A percentile compares a stretch with the other conserved stretches of the same genome.
Conservation (phyloP, 2,797 vertebrate genomes). For the Urosaurus nigricauda region DNA sequence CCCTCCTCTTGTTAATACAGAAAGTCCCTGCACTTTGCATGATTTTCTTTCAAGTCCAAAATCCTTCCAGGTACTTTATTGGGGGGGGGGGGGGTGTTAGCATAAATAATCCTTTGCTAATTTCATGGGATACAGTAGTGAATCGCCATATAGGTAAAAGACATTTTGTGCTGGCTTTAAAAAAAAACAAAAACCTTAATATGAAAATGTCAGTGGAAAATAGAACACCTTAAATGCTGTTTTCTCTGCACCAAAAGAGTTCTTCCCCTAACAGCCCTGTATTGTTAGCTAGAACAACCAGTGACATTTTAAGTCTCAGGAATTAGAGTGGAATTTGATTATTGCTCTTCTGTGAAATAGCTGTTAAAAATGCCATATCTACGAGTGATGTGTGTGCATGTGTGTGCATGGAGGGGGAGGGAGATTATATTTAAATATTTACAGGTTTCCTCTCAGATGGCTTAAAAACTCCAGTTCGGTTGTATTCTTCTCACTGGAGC, state of each 20-base stretch:
- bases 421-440: neutral
- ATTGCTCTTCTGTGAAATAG: neutral
- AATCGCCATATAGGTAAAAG: slow-evolving; percentile 61
- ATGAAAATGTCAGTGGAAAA: slow-evolving; percentile 70
- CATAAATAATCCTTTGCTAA: slow-evolving; percentile 51
- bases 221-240: slow-evolving; percentile 35
- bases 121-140: slow-evolving; percentile 71
- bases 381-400: neutral
- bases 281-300: slow-evolving; percentile 26
- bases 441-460: neutral
- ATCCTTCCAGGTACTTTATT: slow-evolving; percentile 60
- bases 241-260: slow-evolving; percentile 41
- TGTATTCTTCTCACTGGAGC: neutral
- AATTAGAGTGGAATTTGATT: neutral
- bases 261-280: neutral
- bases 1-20: slow-evolving; percentile 66
- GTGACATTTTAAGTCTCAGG: neutral
- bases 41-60: slow-evolving; percentile 55
- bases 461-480: neutral
- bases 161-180: neutral
- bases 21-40: slow-evolving; percentile 58
- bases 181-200: slow-evolving; percentile 60
- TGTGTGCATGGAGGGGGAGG: neutral
- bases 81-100: too few species aligned
- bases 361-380: neutral